Evolutionary conservation across 2,888 invertebrate species (phyloP).

Genomic region (Lasioglossum villosulum): DNA sequence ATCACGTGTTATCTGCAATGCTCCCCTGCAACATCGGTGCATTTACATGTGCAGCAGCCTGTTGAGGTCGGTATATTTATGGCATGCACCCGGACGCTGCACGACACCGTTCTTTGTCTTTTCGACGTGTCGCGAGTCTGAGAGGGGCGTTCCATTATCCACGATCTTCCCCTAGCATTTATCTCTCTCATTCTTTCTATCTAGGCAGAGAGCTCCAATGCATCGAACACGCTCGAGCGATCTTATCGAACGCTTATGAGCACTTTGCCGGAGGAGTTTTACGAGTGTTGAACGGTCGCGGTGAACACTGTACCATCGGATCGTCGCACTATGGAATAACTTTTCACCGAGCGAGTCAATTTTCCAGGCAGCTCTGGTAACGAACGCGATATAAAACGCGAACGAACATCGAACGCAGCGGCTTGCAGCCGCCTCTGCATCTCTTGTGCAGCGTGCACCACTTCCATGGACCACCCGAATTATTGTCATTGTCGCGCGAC

Average conservation of each 20-base stretch:
- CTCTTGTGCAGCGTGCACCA: background rate
- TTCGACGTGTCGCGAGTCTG: background rate
- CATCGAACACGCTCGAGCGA: background rate
- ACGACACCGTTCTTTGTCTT: background rate
- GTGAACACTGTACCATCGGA: background rate
- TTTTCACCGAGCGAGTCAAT: background rate
- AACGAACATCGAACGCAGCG: background rate
- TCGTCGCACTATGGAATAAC: background rate
- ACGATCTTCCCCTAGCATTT: background rate
- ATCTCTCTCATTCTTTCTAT: background rate
- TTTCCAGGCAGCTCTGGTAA: background rate
- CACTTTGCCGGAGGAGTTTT: background rate
- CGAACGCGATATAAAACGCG: background rate
- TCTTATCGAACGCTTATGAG: slow-evolving; percentile 10
- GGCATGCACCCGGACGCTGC: background rate
- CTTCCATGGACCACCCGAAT: background rate
- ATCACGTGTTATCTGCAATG: background rate
- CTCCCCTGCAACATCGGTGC: background rate
- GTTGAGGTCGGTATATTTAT: slow-evolving; percentile 2
- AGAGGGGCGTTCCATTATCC: slow-evolving; percentile 4
- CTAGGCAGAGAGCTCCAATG: background rate
- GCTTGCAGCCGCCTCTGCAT: background rate
- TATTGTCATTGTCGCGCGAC: background rate
- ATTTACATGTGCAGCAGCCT: background rate
- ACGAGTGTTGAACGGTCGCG: slow-evolving; percentile 13